phyloP scores from a whole-genome alignment of 2,888 invertebrate species.

The Lathronympha strigana region DNA sequence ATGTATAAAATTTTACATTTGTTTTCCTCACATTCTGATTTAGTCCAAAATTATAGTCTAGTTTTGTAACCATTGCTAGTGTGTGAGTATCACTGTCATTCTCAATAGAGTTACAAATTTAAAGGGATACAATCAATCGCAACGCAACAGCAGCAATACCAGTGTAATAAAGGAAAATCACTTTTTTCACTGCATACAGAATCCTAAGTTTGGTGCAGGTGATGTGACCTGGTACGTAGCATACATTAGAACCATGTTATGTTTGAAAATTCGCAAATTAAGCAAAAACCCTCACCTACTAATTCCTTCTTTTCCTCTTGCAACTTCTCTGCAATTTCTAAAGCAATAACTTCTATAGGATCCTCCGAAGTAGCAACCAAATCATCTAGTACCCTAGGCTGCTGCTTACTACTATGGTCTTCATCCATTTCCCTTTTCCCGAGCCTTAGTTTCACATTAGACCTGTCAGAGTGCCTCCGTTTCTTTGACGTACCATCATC shows the following conservation, averaged over 20 bases:
- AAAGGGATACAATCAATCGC: too few species aligned
- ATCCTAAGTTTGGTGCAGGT: too few species aligned
- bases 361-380: conserved; percentile 80
- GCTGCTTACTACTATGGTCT: conserved; percentile 70
- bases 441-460: conserved; percentile 83
- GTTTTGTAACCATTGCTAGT: too few species aligned
- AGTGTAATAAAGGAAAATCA: too few species aligned
- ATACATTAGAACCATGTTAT: neutral
- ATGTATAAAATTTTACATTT: neutral
- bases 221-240: too few species aligned
- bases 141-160: too few species aligned
- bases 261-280: neutral
- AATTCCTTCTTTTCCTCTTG: conserved; percentile 89
- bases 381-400: conserved; percentile 84
- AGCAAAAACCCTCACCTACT: conserved; percentile 83
- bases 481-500: conserved; percentile 75
- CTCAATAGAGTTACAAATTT: too few species aligned
- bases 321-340: conserved; percentile 89
- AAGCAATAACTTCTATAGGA: conserved; percentile 85
- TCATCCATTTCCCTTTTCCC: conserved; percentile 77
- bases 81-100: too few species aligned
- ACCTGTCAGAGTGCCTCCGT: conserved; percentile 84
- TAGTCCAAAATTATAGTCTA: too few species aligned
- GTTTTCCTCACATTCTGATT: too few species aligned
- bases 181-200: too few species aligned